A percentile compares a stretch with the other conserved stretches of the same genome.
phyloP scores from a whole-genome alignment of 2,797 vertebrate species.

The Sternotherus odoratus region DNA sequence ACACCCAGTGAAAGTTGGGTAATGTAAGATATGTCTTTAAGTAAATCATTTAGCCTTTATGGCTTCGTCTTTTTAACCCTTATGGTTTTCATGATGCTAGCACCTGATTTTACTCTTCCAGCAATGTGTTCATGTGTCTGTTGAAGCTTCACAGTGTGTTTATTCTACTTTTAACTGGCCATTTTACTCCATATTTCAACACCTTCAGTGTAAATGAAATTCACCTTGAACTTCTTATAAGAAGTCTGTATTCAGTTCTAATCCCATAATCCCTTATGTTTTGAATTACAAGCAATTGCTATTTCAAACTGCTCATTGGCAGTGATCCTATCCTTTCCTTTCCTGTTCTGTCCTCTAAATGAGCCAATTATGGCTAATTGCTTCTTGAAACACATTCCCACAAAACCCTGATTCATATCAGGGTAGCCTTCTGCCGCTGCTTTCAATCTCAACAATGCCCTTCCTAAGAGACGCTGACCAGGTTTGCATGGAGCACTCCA shows the following conservation, averaged over 20 bases:
- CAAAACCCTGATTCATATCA: rapidly evolving
- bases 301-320: background rate
- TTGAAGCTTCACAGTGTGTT: background rate
- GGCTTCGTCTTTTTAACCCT: background rate
- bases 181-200: constrained; percentile 25
- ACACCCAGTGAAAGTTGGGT: background rate
- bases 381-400: background rate
- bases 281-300: background rate
- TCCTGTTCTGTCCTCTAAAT: background rate
- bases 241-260: background rate
- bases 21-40: background rate
- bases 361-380: background rate
- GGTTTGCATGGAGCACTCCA: rapidly evolving
- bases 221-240: background rate
- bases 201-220: background rate
- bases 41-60: background rate
- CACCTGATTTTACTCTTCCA: background rate
- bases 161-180: background rate
- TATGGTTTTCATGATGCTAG: background rate
- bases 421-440: background rate
- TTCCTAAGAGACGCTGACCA: constrained; percentile 22
- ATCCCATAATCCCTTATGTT: background rate
- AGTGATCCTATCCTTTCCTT: background rate
- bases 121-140: background rate
- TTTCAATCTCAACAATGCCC: background rate